Percentiles rank a stretch among this genome's conserved stretches.
Evolutionary conservation across 2,797 vertebrate genomes (phyloP).

Genomic region (Leontocebus nigricollis): DNA sequence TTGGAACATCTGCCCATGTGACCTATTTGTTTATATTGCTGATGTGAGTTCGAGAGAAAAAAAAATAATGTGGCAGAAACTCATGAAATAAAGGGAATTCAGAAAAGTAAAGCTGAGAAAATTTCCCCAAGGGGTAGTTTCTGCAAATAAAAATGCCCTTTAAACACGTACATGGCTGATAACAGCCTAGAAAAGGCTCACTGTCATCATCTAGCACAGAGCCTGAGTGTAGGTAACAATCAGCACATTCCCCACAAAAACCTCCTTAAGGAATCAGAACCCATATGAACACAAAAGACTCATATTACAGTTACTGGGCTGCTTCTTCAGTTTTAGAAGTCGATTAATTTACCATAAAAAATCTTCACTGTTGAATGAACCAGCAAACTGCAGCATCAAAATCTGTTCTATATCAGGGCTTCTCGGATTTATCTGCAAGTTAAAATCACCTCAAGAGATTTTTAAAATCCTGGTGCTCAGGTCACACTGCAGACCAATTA

Average conservation of each 20-base stretch:
- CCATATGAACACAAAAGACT: not conserved
- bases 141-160: not conserved
- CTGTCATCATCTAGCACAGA: not conserved
- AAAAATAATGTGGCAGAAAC: not conserved
- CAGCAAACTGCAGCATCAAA: not conserved
- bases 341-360: not conserved
- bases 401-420: not conserved
- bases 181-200: not conserved
- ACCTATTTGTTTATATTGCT: not conserved
- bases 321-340: not conserved
- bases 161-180: not conserved
- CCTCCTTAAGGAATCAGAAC: not conserved
- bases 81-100: not conserved
- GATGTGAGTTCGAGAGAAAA: not conserved
- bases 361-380: not conserved
- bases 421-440: not conserved
- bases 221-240: not conserved
- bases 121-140: not conserved
- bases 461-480: not conserved
- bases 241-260: not conserved
- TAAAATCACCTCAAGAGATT: not conserved
- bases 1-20: not conserved
- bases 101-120: conserved; percentile 1
- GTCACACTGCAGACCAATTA: not conserved
- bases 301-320: not conserved